A percentile compares a stretch with the other conserved stretches of the same genome.
Conservation (phyloP, 1,140 invertebrate species). For the Heliconius himera region DNA sequence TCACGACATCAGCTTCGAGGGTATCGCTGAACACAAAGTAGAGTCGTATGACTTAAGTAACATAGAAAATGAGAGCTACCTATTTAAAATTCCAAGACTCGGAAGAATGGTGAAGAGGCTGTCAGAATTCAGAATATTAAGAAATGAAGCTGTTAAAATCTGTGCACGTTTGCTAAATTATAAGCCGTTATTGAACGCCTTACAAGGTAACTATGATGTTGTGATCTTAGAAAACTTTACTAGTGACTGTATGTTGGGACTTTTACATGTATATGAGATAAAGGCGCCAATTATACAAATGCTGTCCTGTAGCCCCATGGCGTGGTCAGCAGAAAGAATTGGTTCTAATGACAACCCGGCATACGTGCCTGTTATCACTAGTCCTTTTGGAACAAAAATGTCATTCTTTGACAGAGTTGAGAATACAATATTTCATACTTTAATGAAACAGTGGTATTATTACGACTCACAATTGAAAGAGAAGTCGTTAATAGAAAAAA, state of each 20-base stretch:
- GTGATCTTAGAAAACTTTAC: slow-evolving; percentile 85
- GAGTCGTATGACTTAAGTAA: slow-evolving; percentile 55
- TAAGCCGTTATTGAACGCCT: slow-evolving; percentile 59
- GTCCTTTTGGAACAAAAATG: slow-evolving; percentile 76
- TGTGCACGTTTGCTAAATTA: slow-evolving; percentile 68
- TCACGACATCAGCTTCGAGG: slow-evolving; percentile 60
- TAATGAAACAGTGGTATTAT: slow-evolving; percentile 55
- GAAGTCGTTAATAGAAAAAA: slow-evolving; percentile 68
- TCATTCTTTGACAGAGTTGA: slow-evolving; percentile 82
- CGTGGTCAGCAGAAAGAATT: slow-evolving; percentile 82
- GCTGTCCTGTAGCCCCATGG: slow-evolving; percentile 80
- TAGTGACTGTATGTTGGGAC: slow-evolving; percentile 84
- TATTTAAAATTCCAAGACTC: slow-evolving; percentile 43
- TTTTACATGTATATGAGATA: slow-evolving; percentile 79
- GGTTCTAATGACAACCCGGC: slow-evolving; percentile 83
- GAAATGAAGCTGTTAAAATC: slow-evolving; percentile 51
- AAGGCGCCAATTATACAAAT: slow-evolving; percentile 80
- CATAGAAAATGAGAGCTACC: slow-evolving; percentile 45
- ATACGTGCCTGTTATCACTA: slow-evolving; percentile 82
- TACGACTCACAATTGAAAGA: slow-evolving; percentile 58
- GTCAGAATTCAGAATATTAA: slow-evolving; percentile 45
- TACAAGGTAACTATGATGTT: slow-evolving; percentile 82
- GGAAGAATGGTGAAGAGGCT: slow-evolving; percentile 44
- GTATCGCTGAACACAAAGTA: slow-evolving; percentile 48
- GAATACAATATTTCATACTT: slow-evolving; percentile 69